phyloP scores from a whole-genome alignment of 1,140 invertebrate species.

The Heliconius melpomene region DNA sequence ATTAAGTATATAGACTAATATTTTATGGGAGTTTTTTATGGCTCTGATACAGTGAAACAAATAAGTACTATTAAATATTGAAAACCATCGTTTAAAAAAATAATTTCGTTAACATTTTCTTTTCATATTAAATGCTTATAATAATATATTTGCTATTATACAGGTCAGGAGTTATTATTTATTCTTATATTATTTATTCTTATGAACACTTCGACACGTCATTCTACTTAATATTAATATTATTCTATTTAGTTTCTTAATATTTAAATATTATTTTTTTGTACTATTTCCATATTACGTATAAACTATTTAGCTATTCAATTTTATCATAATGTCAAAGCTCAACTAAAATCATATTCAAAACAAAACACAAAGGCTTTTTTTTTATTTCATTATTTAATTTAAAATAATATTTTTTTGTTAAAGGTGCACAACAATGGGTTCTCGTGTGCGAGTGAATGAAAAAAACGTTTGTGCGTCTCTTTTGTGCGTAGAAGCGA shows the following conservation, averaged over 20 bases:
- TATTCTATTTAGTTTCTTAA: too few species aligned
- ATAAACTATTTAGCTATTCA: slow-evolving; percentile 1
- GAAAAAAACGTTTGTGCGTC: background rate
- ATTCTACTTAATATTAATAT: too few species aligned
- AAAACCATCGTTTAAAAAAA: background rate
- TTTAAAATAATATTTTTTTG: slow-evolving; percentile 22
- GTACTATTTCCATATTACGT: background rate
- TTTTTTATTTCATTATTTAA: slow-evolving; percentile 10
- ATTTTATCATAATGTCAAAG: slow-evolving; percentile 23
- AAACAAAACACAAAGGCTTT: slow-evolving; percentile 16
- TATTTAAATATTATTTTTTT: background rate
- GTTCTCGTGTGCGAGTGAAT: background rate
- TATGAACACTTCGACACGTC: too few species aligned
- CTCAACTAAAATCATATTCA: slow-evolving; percentile 11
- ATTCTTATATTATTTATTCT: too few species aligned
- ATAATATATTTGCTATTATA: too few species aligned
- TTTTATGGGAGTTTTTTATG: background rate
- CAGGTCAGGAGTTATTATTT: too few species aligned
- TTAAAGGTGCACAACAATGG: slow-evolving; percentile 25
- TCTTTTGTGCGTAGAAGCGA: slow-evolving; percentile 26
- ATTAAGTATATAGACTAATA: background rate
- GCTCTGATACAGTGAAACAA: background rate
- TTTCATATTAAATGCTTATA: too few species aligned
- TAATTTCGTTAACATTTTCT: too few species aligned
- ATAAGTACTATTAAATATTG: background rate